Conservation (phyloP, 2,113 vertebrate species). For the Microcebus griseorufus region DNA sequence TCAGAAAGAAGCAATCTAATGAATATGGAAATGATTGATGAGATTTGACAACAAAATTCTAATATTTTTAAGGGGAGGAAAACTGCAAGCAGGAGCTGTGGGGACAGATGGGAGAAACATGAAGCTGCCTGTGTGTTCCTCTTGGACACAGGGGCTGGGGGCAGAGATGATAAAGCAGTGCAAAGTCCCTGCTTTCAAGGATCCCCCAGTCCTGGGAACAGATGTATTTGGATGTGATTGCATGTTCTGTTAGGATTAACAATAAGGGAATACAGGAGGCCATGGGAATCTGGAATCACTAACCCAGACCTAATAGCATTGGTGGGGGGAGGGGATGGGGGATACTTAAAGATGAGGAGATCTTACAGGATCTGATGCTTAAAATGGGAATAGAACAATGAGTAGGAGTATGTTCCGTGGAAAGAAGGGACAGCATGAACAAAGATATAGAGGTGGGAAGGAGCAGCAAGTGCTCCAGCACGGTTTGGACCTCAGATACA, state of each 20-base stretch:
- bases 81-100: not conserved
- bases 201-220: not conserved
- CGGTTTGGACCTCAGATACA: not conserved
- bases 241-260: not conserved
- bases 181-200: not conserved
- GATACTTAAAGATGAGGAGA: not conserved
- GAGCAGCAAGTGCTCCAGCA: not conserved
- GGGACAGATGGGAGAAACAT: not conserved
- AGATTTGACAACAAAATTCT: not conserved
- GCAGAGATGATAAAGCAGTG: not conserved
- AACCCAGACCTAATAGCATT: not conserved
- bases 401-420: not conserved
- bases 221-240: not conserved
- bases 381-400: not conserved
- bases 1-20: not conserved
- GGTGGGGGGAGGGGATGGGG: too few relatives aligned
- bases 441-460: not conserved
- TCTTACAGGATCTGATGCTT: not conserved
- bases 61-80: constrained; percentile 12
- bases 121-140: not conserved
- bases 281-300: not conserved
- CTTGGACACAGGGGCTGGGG: not conserved
- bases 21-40: not conserved
- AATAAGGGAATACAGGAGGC: not conserved
- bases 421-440: not conserved